Evolutionary conservation across 2,888 invertebrate species (phyloP).

Genomic region (Pediacus dermestoides): DNA sequence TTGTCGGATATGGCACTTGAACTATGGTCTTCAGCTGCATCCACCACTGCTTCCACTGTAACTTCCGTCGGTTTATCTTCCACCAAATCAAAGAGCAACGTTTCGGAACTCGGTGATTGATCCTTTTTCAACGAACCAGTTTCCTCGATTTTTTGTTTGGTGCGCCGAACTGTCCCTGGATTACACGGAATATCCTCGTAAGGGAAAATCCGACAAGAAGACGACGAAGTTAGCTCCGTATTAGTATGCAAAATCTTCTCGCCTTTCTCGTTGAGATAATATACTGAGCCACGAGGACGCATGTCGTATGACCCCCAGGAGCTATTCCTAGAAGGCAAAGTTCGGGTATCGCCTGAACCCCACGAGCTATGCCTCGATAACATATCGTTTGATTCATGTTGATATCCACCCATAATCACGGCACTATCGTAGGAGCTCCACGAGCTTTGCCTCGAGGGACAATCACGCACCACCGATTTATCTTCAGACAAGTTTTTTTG

Average conservation of each 20-base stretch:
- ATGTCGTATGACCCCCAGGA: constrained; percentile 72
- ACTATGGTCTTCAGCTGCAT: constrained; percentile 29
- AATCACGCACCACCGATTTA: constrained; percentile 46
- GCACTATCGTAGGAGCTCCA: constrained; percentile 78
- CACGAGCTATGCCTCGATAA: constrained; percentile 77
- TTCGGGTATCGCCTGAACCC: constrained; percentile 71
- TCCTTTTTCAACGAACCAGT: constrained; percentile 41
- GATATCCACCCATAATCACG: constrained; percentile 60
- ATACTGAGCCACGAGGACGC: constrained; percentile 46
- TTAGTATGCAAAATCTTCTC: constrained; percentile 32
- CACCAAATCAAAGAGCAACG: constrained; percentile 35
- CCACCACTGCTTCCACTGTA: constrained; percentile 32
- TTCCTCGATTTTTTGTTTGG: constrained; percentile 67
- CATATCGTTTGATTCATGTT: constrained; percentile 55
- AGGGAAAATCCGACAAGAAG: constrained; percentile 53
- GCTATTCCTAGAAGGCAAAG: constrained; percentile 64
- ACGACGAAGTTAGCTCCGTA: constrained; percentile 30
- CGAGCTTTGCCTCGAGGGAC: constrained; percentile 68
- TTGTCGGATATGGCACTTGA: constrained; percentile 61
- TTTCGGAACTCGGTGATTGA: constrained; percentile 44
- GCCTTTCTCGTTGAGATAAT: constrained; percentile 43
- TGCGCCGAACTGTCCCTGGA: constrained; percentile 67
- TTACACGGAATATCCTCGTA: constrained; percentile 64
- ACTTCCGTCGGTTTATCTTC: constrained; percentile 37
- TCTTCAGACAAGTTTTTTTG: constrained; percentile 41